Conservation (phyloP, 1,140 invertebrate genomes). For the Lucilia cuprina region DNA sequence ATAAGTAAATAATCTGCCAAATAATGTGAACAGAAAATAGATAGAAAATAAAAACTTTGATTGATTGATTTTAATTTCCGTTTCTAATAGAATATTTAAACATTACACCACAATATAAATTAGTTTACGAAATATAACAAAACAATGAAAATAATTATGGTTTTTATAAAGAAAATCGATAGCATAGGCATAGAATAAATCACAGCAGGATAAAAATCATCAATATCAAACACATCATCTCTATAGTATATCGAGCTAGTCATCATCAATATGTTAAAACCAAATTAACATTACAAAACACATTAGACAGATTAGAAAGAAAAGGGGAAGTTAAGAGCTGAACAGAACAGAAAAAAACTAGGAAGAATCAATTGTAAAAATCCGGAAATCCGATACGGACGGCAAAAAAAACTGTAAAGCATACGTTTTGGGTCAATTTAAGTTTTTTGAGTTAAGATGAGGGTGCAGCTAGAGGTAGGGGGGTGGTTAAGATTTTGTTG, state of each 20-base stretch:
- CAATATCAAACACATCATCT: too few relatives aligned
- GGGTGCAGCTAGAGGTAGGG: not conserved
- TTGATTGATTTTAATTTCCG: constrained; percentile 63
- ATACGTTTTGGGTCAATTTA: not conserved
- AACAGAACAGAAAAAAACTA: too few relatives aligned
- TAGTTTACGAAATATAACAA: not conserved
- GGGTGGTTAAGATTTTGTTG: not conserved
- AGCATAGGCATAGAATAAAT: not conserved
- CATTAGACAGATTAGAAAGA: not conserved
- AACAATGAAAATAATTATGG: not conserved
- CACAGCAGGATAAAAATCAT: not conserved
- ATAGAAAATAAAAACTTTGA: constrained; percentile 47
- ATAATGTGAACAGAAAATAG: too few relatives aligned
- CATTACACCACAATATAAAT: not conserved
- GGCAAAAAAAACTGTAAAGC: not conserved
- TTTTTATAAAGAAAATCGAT: not conserved
- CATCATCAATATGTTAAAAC: not conserved
- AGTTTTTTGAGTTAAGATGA: not conserved
- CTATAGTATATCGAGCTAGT: not conserved
- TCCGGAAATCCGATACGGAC: constrained; percentile 5
- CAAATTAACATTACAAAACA: not conserved
- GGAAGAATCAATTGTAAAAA: not conserved
- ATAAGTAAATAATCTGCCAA: not conserved
- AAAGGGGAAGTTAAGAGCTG: not conserved
- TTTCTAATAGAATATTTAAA: constrained; percentile 34